phyloP scores from a whole-genome alignment of 1,140 invertebrate species.

The Orchestia grillus region DNA sequence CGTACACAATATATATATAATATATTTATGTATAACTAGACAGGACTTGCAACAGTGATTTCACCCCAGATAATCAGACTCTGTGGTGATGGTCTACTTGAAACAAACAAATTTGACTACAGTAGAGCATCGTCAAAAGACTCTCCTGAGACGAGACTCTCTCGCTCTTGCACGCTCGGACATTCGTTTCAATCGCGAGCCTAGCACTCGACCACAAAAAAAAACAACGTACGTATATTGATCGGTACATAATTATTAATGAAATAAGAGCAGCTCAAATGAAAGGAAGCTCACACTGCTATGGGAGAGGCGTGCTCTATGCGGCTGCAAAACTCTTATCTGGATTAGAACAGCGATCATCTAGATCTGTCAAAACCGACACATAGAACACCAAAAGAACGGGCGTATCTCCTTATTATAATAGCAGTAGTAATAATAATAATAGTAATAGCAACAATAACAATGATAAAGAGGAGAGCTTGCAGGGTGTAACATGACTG shows the following conservation, averaged over 20 bases:
- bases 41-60: conserved; percentile 20
- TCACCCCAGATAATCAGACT: not conserved
- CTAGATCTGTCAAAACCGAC: conserved; percentile 32
- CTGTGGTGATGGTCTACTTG: not conserved
- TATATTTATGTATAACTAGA: not conserved
- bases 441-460: conserved; percentile 46
- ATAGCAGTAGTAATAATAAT: conserved; percentile 18
- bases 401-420: conserved; percentile 30
- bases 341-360: conserved; percentile 39
- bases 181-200: not conserved
- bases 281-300: conserved; percentile 47
- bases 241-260: not conserved
- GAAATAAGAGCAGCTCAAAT: conserved; percentile 28
- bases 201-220: not conserved
- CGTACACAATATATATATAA: not conserved
- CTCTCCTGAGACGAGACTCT: not conserved
- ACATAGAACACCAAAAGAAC: conserved; percentile 43
- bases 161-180: not conserved
- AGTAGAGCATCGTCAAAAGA: not conserved
- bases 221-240: not conserved
- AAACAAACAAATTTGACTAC: not conserved
- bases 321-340: not conserved
- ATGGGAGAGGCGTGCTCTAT: conserved; percentile 40
- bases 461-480: conserved; percentile 47
- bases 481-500: conserved; percentile 38